These are phyloP conservation scores for Blastobasis lacticolella DNA, from an alignment of 2,888 invertebrate genomes.

Conservation along the genomic window DNA sequence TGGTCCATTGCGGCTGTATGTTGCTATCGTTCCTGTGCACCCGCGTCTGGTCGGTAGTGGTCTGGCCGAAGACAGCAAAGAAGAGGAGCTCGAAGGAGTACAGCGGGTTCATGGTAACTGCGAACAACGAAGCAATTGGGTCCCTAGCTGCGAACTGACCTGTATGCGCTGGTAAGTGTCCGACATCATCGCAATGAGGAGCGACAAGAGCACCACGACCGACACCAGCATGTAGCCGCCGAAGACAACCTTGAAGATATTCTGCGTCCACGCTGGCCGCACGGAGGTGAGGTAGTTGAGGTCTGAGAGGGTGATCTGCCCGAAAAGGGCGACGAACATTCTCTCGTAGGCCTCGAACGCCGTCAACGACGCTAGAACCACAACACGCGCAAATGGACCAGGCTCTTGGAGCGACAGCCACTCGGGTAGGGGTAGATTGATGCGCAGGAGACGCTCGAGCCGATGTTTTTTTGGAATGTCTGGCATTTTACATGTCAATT, in stretches of 20 bases:
- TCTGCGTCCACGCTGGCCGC: constrained; percentile 88
- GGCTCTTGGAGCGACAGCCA: constrained; percentile 32
- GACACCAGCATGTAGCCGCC: constrained; percentile 98
- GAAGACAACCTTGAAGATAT: constrained; percentile 92
- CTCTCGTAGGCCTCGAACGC: constrained; percentile 96
- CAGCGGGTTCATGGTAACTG: constrained; percentile 93
- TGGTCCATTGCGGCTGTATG: constrained; percentile 87
- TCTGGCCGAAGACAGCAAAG: constrained; percentile 98
- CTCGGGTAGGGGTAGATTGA: constrained; percentile 37
- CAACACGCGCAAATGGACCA: constrained; percentile 60
- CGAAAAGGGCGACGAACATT: constrained; percentile 98
- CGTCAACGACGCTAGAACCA: constrained; percentile 85
- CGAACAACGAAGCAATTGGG: constrained; percentile 64
- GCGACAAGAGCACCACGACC: constrained; percentile 97
- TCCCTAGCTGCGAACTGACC: constrained; percentile 77
- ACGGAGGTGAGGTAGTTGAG: constrained; percentile 81
- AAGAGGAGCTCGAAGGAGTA: constrained; percentile 98
- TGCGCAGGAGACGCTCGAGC: background rate
- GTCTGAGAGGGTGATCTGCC: constrained; percentile 91
- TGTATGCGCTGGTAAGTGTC: constrained; percentile 99
- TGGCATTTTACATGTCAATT: no score
- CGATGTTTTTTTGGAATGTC: no score
- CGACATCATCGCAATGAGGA: constrained; percentile 99
- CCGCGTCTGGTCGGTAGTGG: constrained; percentile 83
- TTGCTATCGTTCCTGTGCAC: constrained; percentile 77